Evolutionary conservation across 2,113 vertebrate genomes (phyloP), one percentile per base, ranked within the genome.

Genomic region (Planiliza haematocheilus): DNA sequence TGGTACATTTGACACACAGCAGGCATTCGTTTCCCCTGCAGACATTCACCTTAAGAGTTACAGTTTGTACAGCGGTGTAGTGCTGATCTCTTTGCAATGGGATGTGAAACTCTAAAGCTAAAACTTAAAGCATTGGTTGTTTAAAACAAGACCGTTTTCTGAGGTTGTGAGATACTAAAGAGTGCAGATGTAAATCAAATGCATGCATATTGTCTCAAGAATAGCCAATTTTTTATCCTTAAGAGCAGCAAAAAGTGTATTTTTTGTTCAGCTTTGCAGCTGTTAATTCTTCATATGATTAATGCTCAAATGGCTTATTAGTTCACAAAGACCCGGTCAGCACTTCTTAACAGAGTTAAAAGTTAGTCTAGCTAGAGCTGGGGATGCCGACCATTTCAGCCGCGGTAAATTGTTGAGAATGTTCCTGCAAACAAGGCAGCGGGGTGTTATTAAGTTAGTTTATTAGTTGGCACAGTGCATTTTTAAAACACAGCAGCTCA

Each of bases 241-340:
- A 10, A 49, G 30, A 66, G 14, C 21, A 41, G 46, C 57, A 52
- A 7, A 43, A 45, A 46, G 59, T 67, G 7, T 1, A 11, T 39
- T 17, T 38, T 53, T 43, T 59, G 30, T 16, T 70, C 56, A 66
- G 48, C 63, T 67, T 74, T 52, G 30, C 37, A 24, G 18, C 41
- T 61, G 21, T 52, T 41, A 24, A 36, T 37, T 10, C 37, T 16
- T 46, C 1, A 12, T 16, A 8, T 67, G 69, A 68, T 80, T 34
- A 77, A 76, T 74, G 37, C 17, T 46, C 16, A 12, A 21, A n/a
- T 34, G 42, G 24, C 50, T 0, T 38, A 59, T 49, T 9, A 43
- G n/a, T n/a, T n/a, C n/a, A n/a, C n/a, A n/a, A n/a, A n/a, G 58
- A 60, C 38, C 56, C 41, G 21, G 39, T 82, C 56, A 69, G 45